Conservation (phyloP, 1,140 invertebrate genomes). For the Bombus superbus region DNA sequence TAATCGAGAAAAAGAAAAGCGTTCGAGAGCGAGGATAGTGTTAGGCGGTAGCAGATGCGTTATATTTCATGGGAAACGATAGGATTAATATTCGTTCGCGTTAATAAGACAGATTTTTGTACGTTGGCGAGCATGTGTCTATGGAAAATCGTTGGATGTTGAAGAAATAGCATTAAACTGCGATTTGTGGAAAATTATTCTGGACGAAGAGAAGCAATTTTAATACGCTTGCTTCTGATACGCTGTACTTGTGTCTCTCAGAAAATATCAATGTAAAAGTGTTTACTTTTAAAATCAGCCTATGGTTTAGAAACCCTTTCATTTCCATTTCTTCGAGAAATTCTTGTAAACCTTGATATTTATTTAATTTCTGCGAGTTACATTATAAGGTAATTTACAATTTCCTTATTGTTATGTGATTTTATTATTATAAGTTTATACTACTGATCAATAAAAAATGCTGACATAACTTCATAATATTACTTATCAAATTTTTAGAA, state of each 20-base stretch:
- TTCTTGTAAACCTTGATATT: neutral
- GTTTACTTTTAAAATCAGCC: neutral
- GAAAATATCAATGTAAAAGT: neutral
- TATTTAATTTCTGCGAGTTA: too few relatives aligned
- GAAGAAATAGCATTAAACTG: neutral
- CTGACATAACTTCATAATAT: too few relatives aligned
- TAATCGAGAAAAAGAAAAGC: conserved; percentile 26
- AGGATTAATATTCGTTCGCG: conserved; percentile 22
- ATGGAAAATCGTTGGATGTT: neutral
- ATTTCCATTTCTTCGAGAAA: neutral
- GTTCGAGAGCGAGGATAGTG: conserved; percentile 27
- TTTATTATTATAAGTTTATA: neutral
- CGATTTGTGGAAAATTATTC: neutral
- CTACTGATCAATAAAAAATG: neutral
- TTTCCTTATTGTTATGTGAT: neutral
- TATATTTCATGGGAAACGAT: conserved; percentile 22
- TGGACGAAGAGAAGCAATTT: neutral
- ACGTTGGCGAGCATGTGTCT: neutral
- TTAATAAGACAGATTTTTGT: conserved; percentile 42
- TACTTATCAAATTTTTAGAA: neutral
- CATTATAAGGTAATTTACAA: neutral
- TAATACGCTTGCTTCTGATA: neutral
- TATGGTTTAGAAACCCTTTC: neutral
- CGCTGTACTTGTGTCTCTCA: neutral
- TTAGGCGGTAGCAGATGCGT: conserved; percentile 11